phyloP scores from a whole-genome alignment of 2,797 vertebrate species.

The Echeneis naucrates region DNA sequence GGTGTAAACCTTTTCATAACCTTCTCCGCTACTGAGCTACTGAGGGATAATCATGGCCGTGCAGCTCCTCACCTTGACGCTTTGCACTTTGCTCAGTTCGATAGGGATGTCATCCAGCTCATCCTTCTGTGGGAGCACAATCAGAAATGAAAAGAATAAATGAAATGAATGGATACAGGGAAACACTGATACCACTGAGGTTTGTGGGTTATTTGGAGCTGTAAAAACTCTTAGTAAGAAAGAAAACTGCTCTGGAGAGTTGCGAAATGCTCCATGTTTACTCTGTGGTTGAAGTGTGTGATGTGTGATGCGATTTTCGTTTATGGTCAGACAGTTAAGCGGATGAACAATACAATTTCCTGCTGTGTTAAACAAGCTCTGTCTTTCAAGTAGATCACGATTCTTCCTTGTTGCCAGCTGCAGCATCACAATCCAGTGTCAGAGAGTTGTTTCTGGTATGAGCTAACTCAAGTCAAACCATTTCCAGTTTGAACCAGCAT shows the following conservation, averaged over 20 bases:
- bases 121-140: constrained; percentile 86
- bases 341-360: neutral
- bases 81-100: constrained; percentile 97
- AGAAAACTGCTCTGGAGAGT: no score
- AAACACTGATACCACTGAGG: neutral
- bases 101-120: constrained; percentile 92
- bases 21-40: no score
- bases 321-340: neutral
- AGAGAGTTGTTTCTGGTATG: constrained; percentile 11
- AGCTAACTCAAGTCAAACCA: constrained; percentile 22
- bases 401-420: no score
- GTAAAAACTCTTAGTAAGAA: neutral
- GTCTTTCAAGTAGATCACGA: neutral
- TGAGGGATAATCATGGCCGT: neutral
- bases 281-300: neutral
- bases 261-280: no score
- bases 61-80: constrained; percentile 86
- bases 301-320: neutral
- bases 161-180: neutral
- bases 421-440: neutral
- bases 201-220: neutral
- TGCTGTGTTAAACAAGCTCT: neutral
- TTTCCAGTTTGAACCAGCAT: constrained; percentile 19
- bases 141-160: neutral
- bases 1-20: neutral